A percentile compares a stretch with the other conserved stretches of the same genome.
Evolutionary conservation across 2,888 invertebrate genomes (phyloP).

Genomic region (Pheosia gnoma): DNA sequence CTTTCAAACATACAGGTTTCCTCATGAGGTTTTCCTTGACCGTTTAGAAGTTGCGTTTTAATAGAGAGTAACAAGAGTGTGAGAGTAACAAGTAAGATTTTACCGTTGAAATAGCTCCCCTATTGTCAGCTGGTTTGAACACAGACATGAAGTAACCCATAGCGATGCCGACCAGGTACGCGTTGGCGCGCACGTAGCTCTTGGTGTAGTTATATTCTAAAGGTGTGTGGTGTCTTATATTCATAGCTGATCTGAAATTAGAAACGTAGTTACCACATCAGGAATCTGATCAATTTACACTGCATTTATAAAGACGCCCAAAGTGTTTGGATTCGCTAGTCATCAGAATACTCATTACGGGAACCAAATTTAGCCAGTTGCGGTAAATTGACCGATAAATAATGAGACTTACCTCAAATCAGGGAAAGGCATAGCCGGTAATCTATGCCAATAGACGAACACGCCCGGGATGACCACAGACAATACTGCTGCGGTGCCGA

Average conservation of each 20-base stretch:
- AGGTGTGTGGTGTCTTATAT: conserved; percentile 2
- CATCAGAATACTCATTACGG: no score
- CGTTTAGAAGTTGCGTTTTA: no score
- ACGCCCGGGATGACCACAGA: conserved; percentile 14
- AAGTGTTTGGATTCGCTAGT: no score
- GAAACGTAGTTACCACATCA: not conserved
- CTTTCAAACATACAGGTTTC: no score
- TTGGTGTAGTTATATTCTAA: conserved; percentile 20
- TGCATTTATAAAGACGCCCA: no score
- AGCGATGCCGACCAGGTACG: conserved; percentile 41
- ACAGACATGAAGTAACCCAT: conserved; percentile 38
- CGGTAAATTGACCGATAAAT: not conserved
- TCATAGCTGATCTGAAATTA: conserved; percentile 14
- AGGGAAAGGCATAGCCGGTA: conserved; percentile 9
- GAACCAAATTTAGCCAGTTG: no score
- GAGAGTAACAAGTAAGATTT: not conserved
- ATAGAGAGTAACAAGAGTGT: no score
- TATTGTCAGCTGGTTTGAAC: conserved; percentile 30
- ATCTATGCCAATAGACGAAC: conserved; percentile 11
- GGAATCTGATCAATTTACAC: no score
- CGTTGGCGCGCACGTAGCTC: conserved; percentile 18
- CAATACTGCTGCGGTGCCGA: conserved; percentile 17
- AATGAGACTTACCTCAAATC: conserved; percentile 19
- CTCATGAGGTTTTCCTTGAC: no score
- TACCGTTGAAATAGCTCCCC: conserved; percentile 27